Evolutionary conservation across 2,797 vertebrate species (phyloP).

Genomic region (Sebastes flavidus): DNA sequence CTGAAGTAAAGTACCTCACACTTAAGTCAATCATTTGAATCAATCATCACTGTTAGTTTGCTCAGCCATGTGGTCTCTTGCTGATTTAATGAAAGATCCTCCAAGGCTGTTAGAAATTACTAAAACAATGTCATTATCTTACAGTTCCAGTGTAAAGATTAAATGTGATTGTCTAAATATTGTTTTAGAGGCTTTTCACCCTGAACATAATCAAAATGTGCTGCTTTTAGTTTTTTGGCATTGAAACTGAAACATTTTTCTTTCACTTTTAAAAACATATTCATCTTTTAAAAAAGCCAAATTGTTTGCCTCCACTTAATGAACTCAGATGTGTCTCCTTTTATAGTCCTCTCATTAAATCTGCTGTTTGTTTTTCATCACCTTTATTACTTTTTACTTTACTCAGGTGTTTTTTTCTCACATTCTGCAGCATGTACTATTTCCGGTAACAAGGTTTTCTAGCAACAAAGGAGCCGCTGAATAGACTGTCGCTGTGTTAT

Average conservation of each 20-base stretch:
- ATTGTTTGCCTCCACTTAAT: neutral
- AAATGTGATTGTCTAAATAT: neutral
- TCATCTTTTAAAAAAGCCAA: neutral
- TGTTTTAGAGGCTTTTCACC: neutral
- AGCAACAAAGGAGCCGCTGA: neutral
- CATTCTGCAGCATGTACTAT: neutral
- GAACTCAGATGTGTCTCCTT: neutral
- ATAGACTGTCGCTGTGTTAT: slow-evolving; percentile 32
- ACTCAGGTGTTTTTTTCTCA: neutral
- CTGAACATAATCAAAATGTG: neutral
- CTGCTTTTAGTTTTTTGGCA: neutral
- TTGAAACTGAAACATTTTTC: neutral
- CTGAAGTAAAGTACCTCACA: too few species aligned
- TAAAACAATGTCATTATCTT: neutral
- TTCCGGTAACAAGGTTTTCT: neutral
- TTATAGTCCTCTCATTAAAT: neutral
- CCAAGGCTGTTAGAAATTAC: neutral
- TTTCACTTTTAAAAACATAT: neutral
- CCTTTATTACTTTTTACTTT: neutral
- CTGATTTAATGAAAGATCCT: neutral
- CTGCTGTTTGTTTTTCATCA: neutral
- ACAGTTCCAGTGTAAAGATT: neutral
- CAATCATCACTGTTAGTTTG: neutral
- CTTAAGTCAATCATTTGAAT: too few species aligned
- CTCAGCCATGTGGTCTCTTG: neutral